Base-by-base conservation (phyloP, 2,888 invertebrate species). In the Leptura quadrifasciata region DNA sequence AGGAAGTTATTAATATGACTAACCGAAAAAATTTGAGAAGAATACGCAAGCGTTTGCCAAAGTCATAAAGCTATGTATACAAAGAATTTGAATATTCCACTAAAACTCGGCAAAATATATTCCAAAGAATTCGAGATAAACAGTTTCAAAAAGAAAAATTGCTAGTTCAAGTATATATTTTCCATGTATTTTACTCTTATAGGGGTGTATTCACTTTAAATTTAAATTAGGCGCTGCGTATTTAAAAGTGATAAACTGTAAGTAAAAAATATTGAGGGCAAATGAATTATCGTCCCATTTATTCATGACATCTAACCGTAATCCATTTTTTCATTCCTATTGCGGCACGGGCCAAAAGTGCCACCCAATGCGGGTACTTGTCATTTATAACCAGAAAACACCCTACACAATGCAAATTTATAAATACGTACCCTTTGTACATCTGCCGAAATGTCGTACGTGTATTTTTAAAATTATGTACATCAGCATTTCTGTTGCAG, bases 341-440 rank as follows among this genome's bases (percentile, higher is more conserved):
- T 60, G 12, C 35, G 74, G 72, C 77, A 77, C 77, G 77, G 74
- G 77, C 77, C 70, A 39, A 65, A 54, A 47, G 54, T 52, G 39
- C 47, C 27, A 57, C 39, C 63, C 20, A 6, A 76, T 73, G 76
- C 74, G 74, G 73, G 74, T 76, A 73, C n/a, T 39, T 52, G 58
- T 58, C 47, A 60, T 61, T 74, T 27, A 35, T 27, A 52, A 73
- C 31, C 39, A 67, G 55, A 72, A 65, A 39, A 74, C 47, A 76
- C 79, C 77, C 77, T 79, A 76, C 75, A 79, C 72, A 76, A 79
- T 77, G 76, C 77, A 77, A 79, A 77, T 76, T 75, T 72, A 75
- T 75, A 31, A 73, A 75, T 74, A 72, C 61, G 74, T 74, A 65
- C 76, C 78, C 78, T 77, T 47, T 47, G 47, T 47, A 47, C 47